phyloP scores from a whole-genome alignment of 2,797 vertebrate species.

The Megalops cyprinoides region DNA sequence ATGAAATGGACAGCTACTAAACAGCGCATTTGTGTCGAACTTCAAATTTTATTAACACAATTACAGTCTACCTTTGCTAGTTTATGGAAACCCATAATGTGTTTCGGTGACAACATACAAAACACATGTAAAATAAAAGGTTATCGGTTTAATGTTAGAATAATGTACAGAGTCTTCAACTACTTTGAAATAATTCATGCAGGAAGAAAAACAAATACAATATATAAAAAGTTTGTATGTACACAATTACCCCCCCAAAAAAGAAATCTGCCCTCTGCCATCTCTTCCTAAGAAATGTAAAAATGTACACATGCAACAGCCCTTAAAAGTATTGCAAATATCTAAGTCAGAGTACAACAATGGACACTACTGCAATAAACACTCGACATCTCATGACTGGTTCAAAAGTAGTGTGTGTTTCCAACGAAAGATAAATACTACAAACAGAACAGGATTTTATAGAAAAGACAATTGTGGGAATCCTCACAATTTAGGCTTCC shows the following conservation, averaged over 20 bases:
- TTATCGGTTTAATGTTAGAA: conserved; percentile 13
- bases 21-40: neutral
- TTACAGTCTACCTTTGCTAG: neutral
- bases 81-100: neutral
- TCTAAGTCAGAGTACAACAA: neutral
- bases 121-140: conserved; percentile 34
- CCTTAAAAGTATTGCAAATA: conserved; percentile 31
- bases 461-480: neutral
- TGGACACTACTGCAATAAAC: neutral
- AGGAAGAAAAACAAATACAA: conserved; percentile 19
- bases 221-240: conserved; percentile 21
- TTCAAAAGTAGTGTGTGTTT: neutral
- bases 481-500: neutral
- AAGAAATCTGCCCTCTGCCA: neutral
- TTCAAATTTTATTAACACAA: conserved; percentile 32
- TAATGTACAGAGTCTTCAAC: conserved; percentile 13
- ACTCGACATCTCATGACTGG: neutral
- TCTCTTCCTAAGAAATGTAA: neutral
- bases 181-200: conserved; percentile 28
- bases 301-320: conserved; percentile 30
- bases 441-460: neutral
- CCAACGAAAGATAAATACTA: neutral
- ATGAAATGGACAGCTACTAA: neutral
- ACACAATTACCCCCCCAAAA: conserved; percentile 12
- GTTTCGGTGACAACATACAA: conserved; percentile 23